Conservation (phyloP, 2,113 vertebrate genomes). For the Ictidomys tridecemlineatus region DNA sequence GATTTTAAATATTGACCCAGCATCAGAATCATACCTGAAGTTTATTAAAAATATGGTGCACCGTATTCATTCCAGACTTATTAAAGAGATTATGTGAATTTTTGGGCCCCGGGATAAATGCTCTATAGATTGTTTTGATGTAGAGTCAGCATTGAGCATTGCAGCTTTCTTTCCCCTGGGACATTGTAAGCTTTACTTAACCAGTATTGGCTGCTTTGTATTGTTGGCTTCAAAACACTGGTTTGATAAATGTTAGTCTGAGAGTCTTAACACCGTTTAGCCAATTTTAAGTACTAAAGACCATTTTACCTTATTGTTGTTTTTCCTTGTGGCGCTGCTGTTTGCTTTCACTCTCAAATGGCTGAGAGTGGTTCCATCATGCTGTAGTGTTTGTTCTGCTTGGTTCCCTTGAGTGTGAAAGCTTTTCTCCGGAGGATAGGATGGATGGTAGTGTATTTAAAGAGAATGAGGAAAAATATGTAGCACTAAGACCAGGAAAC, state of each 20-base stretch:
- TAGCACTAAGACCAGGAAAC: neutral
- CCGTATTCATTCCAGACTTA: neutral
- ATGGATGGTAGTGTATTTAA: neutral
- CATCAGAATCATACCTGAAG: neutral
- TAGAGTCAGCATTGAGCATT: neutral
- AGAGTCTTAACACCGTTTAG: neutral
- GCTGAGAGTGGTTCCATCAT: neutral
- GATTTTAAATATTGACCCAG: neutral
- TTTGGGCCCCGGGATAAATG: neutral
- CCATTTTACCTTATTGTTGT: neutral
- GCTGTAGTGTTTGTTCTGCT: neutral
- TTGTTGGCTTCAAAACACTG: neutral
- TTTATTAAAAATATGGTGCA: neutral
- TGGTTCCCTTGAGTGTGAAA: neutral
- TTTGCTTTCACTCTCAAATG: neutral
- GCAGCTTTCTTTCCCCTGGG: neutral
- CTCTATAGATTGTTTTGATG: neutral
- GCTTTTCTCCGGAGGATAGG: neutral
- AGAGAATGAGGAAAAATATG: neutral
- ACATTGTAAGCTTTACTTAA: neutral
- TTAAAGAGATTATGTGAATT: neutral
- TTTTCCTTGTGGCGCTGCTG: neutral
- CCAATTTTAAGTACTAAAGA: neutral
- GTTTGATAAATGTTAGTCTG: neutral
- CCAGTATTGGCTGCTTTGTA: neutral